Evolutionary conservation across 2,113 vertebrate genomes (phyloP).

Genomic region (Oncorhynchus tshawytscha): DNA sequence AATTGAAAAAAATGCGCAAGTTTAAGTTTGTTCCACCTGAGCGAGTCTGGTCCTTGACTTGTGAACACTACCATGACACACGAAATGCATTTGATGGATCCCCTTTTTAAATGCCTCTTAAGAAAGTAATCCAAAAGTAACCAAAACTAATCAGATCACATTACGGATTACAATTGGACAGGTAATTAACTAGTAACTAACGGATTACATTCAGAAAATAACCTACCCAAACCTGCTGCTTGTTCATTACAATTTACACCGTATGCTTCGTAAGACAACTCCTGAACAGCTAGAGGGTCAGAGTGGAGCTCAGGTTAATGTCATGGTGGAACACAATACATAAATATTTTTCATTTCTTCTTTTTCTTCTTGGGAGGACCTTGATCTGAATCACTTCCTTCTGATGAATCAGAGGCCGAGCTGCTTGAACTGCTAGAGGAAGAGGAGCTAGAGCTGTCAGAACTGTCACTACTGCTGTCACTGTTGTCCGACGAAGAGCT

Average conservation of each 20-base stretch:
- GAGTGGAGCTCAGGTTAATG: constrained; percentile 3
- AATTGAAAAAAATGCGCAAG: too few species aligned
- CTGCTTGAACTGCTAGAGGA: constrained; percentile 82
- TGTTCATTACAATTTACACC: neutral
- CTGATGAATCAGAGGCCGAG: constrained; percentile 76
- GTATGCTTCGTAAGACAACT: neutral
- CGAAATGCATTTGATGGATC: too few species aligned
- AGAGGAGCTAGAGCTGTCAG: constrained; percentile 75
- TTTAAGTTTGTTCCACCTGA: too few species aligned
- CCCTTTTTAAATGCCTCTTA: too few species aligned
- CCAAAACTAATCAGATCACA: too few species aligned
- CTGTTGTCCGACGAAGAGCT: constrained; percentile 82
- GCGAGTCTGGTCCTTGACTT: too few species aligned
- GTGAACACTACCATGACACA: too few species aligned
- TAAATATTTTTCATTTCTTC: constrained; percentile 76
- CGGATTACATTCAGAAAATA: too few species aligned
- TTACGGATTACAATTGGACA: too few species aligned
- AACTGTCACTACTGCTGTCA: constrained; percentile 63
- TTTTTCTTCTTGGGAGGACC: constrained; percentile 90
- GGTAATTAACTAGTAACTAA: too few species aligned
- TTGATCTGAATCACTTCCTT: constrained; percentile 87
- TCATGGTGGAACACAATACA: neutral
- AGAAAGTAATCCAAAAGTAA: too few species aligned
- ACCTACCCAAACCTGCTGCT: neutral
- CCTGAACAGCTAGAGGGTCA: neutral